phyloP scores from a whole-genome alignment of 2,797 vertebrate genomes.

The Microctenopoma stevenorrisi region DNA sequence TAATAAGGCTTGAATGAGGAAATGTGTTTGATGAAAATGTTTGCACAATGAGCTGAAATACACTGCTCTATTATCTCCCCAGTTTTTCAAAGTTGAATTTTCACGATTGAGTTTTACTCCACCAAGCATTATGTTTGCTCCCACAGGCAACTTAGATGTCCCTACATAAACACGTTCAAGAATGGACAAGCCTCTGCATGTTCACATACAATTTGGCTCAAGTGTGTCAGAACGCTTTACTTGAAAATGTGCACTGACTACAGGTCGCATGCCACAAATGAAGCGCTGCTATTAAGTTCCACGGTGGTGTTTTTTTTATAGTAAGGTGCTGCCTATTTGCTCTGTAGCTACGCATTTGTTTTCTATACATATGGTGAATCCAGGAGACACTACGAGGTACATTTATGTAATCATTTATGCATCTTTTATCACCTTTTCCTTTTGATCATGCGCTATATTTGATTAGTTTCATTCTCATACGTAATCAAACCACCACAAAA shows the following conservation, averaged over 20 bases:
- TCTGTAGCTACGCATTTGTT: slow-evolving; percentile 33
- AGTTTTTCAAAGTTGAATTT: background rate
- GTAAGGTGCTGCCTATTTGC: slow-evolving; percentile 22
- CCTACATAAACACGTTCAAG: slow-evolving; percentile 67
- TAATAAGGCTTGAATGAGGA: slow-evolving; percentile 29
- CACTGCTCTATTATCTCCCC: background rate
- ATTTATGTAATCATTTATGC: background rate
- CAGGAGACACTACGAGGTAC: background rate
- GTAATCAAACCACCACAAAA: slow-evolving; percentile 21
- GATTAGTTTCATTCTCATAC: slow-evolving; percentile 16
- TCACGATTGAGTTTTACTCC: background rate
- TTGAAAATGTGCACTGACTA: slow-evolving; percentile 68
- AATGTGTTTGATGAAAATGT: slow-evolving; percentile 19
- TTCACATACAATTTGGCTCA: slow-evolving; percentile 74
- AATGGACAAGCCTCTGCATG: slow-evolving; percentile 75
- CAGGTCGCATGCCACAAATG: slow-evolving; percentile 70
- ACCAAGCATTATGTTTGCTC: slow-evolving; percentile 23
- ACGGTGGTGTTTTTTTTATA: slow-evolving; percentile 43
- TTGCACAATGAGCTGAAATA: slow-evolving; percentile 25
- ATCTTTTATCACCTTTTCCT: background rate
- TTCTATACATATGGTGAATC: slow-evolving; percentile 20
- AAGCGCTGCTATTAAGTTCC: slow-evolving; percentile 63
- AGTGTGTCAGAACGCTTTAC: slow-evolving; percentile 78
- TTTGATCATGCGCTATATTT: slow-evolving; percentile 6
- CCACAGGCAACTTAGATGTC: slow-evolving; percentile 51